These are phyloP conservation scores for Mactromeris polynyma DNA, from an alignment of 2,888 invertebrate genomes.

Conservation along the genomic window DNA sequence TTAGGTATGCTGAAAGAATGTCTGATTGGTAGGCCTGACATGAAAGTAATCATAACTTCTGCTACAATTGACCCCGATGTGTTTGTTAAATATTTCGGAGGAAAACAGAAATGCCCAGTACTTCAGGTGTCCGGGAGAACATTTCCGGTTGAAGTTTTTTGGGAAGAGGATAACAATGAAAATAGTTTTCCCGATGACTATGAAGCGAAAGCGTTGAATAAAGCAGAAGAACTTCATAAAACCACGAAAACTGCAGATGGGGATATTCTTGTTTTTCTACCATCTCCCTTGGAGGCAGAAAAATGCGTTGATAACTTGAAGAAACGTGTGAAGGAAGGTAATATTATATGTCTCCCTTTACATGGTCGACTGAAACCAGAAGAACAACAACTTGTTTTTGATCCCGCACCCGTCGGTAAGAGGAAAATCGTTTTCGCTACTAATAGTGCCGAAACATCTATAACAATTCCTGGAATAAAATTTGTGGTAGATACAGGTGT, in stretches of 20 bases:
- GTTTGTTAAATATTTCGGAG: conserved; percentile 84
- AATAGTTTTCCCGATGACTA: conserved; percentile 68
- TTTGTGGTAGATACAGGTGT: conserved; percentile 87
- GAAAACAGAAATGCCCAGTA: conserved; percentile 74
- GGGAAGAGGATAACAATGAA: conserved; percentile 67
- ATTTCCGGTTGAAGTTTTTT: conserved; percentile 86
- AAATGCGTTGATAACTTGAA: conserved; percentile 77
- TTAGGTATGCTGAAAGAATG: conserved; percentile 85
- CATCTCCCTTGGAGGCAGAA: conserved; percentile 85
- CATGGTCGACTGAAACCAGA: conserved; percentile 84
- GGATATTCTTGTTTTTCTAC: conserved; percentile 87
- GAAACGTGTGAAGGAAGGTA: conserved; percentile 42
- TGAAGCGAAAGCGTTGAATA: conserved; percentile 79
- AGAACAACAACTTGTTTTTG: conserved; percentile 85
- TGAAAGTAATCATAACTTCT: conserved; percentile 86
- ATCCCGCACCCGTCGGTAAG: conserved; percentile 67
- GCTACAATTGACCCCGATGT: conserved; percentile 86
- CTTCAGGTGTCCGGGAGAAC: conserved; percentile 84
- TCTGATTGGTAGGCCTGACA: conserved; percentile 76
- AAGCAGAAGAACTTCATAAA: conserved; percentile 81
- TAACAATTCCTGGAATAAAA: conserved; percentile 87
- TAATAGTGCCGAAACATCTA: conserved; percentile 87
- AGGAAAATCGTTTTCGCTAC: conserved; percentile 87
- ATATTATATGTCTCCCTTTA: conserved; percentile 76
- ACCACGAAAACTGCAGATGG: conserved; percentile 74